Base-by-base conservation (phyloP, 1,140 invertebrate species). In the Ostrea denselamellosa region DNA sequence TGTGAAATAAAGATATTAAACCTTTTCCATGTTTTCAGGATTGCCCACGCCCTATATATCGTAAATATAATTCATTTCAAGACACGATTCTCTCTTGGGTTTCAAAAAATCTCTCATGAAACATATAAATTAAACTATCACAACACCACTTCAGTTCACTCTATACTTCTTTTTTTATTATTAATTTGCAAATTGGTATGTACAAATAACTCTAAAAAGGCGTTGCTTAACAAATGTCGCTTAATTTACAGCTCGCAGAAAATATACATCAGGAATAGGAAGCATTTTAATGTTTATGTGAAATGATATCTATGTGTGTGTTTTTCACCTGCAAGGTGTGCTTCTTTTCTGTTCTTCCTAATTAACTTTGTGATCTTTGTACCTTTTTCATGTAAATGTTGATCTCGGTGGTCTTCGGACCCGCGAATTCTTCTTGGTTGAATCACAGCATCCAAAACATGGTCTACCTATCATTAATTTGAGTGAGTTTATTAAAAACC, bases 261-360 rank as follows among this genome's bases (percentile, higher is more conserved):
- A 77, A 25, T 28, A 77, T 77, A 77, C 28, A 77, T 77, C 25
- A 77, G 68, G 28, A 14, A 25, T n/a, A 77, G 25, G 68, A 34
- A 25, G 68, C 25, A 77, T 77, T 77, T 77, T 77, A 77, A 77
- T 77, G 68, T 77, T 14, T 77, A 77, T 28, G 12, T 77, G 68
- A 77, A 77, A 34, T 62, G 17, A 58, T 71, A 71, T 77, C 68
- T 77, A 34, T 77, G 68, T 77, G 68, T 77, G 68, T 77, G 68
- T 77, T 77, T 77, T 77, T 77, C 68, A 77, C 68, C 68, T 77
- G 68, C 68, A 22, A 77, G 68, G 25, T 77, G 68, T 77, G 12
- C 28, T 28, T 9, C 5, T 71, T 28, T 77, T 25, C 68, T 77
- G 68, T 77, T 77, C 68, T 44, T 28, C 12, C 68, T 25, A 77